Conservation (phyloP, 2,888 invertebrate genomes). For the Nysson spinosus region DNA sequence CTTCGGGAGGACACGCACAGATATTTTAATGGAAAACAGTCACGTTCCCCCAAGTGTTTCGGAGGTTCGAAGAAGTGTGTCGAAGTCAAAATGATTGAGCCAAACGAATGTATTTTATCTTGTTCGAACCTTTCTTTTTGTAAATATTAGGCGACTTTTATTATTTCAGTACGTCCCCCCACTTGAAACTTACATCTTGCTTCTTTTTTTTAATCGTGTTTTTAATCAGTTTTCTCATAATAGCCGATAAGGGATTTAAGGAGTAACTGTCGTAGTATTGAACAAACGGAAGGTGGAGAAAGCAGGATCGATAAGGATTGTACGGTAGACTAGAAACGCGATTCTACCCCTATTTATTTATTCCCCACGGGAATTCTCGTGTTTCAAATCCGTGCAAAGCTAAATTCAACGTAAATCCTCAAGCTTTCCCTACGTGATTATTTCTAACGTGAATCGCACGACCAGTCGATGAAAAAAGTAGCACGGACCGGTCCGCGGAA, state of each 20-base stretch:
- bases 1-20: conserved; percentile 13
- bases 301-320: not conserved
- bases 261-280: not conserved
- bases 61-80: conserved; percentile 8
- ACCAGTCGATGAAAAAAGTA: not conserved
- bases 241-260: not conserved
- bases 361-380: too few species aligned
- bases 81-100: conserved; percentile 6
- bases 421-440: too few species aligned
- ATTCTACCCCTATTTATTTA: too few species aligned
- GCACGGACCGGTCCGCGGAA: conserved; percentile 8
- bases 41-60: conserved; percentile 2
- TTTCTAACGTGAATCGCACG: too few species aligned
- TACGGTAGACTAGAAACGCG: conserved; percentile 2
- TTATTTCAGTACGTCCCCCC: conserved; percentile 13
- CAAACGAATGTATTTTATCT: conserved; percentile 10
- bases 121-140: conserved; percentile 16
- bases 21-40: conserved; percentile 5
- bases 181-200: not conserved
- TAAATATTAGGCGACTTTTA: conserved; percentile 13
- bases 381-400: too few species aligned
- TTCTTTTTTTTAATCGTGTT: conserved; percentile 3
- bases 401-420: too few species aligned
- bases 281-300: conserved; percentile 3
- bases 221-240: not conserved